These are phyloP conservation scores for Rousettus leschenaultii DNA, from an alignment of 2,113 vertebrate genomes.

Conservation along the genomic window DNA sequence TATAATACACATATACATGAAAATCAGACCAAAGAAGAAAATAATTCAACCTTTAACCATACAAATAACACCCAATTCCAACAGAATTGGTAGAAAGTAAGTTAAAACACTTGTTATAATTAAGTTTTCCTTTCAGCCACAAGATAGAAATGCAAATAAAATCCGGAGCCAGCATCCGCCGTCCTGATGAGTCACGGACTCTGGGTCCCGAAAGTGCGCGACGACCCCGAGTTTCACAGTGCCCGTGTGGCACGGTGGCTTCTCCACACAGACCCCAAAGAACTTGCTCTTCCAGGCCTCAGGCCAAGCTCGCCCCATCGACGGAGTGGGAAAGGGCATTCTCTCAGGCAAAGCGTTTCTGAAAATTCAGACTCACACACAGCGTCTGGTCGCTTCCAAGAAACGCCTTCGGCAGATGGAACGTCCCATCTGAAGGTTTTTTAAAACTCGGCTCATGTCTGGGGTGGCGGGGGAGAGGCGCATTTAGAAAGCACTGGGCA, in stretches of 20 bases:
- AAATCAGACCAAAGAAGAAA: not conserved
- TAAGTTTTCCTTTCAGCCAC: not conserved
- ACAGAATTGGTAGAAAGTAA: not conserved
- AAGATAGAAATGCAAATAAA: not conserved
- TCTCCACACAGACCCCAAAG: not conserved
- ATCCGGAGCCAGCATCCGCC: not conserved
- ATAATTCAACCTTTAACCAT: not conserved
- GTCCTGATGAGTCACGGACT: not conserved
- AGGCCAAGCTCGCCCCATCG: slow-evolving; percentile 34
- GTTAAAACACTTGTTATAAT: not conserved
- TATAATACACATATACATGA: not conserved
- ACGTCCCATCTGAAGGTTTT: not conserved
- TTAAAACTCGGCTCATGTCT: not conserved
- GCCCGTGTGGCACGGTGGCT: not conserved
- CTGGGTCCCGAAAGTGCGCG: slow-evolving; percentile 33
- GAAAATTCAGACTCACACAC: slow-evolving; percentile 62
- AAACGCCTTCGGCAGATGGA: slow-evolving; percentile 19
- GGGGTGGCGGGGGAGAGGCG: not conserved
- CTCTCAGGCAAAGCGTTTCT: slow-evolving; percentile 40
- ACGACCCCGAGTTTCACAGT: slow-evolving; percentile 49
- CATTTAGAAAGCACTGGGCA: not conserved
- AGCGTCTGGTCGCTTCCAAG: slow-evolving; percentile 55
- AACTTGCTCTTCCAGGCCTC: slow-evolving; percentile 4
- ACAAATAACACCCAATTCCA: not conserved
- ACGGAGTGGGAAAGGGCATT: slow-evolving; percentile 58